Base-by-base conservation (phyloP, 2,113 vertebrate species). In the Phoenicopterus ruber region DNA sequence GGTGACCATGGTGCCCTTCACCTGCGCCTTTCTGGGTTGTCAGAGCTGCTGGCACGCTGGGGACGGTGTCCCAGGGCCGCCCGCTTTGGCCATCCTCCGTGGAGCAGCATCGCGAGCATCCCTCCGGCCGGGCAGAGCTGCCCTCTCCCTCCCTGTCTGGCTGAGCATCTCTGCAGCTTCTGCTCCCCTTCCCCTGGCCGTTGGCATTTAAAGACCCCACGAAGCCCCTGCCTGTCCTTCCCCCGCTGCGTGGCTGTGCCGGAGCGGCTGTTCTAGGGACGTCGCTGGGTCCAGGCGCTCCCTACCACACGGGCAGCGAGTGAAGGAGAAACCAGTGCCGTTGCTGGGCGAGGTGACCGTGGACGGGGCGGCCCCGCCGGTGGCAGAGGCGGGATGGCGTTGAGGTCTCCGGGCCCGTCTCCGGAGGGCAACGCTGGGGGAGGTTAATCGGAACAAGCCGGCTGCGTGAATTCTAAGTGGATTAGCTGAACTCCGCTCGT, bases 401-500 rank as follows among this genome's bases (percentile, higher is more conserved):
- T 22, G 76, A 67, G 61, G 50, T 62, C 29, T 90, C 44, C 58
- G 47, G 66, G 71, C 22, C 61, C 1, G 0, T 70, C 34, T 47
- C 62, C 57, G 57, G 57, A 72, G 28, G 25, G 69, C 31, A 49
- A 4, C 12, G 13, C 80, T 55, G 40, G 26, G 31, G n/a, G 78
- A 93, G 46, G 84, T 87, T 85, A 82, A 91, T 84, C 73, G 21
- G 52, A 90, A 42, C 70, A 55, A 85, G 69, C 13, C 36, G 58
- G 49, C 50, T 1, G 1, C 2, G 2, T 52, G 84, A 66, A 77
- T 93, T 85, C 82, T 91, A 91, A 95, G 85, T 95, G 85, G 96
- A 95, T 96, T 95, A 96, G 82, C 34, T 63, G 74, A 96, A 91
- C 84, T 81, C 61, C 7, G 4, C 89, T 84, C 5, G 5, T 66